Evolutionary conservation across 2,797 vertebrate genomes (phyloP), one percentile per base, ranked within the genome.

Genomic region (Spea hammondii): DNA sequence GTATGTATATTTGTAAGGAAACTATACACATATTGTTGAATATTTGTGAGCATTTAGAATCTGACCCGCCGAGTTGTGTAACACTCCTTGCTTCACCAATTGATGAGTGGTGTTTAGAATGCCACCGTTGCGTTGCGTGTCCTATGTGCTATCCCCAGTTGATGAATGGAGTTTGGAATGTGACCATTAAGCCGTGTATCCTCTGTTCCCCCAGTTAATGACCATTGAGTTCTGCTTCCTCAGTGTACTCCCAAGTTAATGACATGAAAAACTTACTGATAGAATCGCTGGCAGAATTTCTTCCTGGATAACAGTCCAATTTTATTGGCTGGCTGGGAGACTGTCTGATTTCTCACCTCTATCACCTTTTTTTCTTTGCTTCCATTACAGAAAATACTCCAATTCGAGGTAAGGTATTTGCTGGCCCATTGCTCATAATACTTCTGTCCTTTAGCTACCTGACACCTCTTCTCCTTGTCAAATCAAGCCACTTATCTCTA

Each of bases 361-460:
- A 91, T 90, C 93, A 92, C 93, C 92, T 89, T 88, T 89, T 32
- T 93, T 76, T 95, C 93, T 96, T 92, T 96, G 92, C 95, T 97
- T 94, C 89, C 93, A 92, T 92, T 92, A 85, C 96, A 99, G 97
- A 95, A 95, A 93, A 93, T 94, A 98, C 97, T 88, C 97, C 97
- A 57, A 98, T 99, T 89, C 93, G 96, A 99, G 97, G 97, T 99
- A 99, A 98, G 97, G 94, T 74, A 77, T 65, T 71, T 85, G 87
- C 81, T 79, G 76, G 67, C 78, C 75, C 44, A 67, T 68, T 57
- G 79, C 76, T 84, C 88, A 84, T 82, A 88, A 84, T 77, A 69
- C 17, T 64, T 76, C 49, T 84, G 74, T 88, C 86, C 84, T 85
- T 89, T 90, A 62, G 74, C 72, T 50, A 60, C 54, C 62, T 51